Conservation (phyloP, 2,113 vertebrate genomes). For the Heterotis niloticus region DNA sequence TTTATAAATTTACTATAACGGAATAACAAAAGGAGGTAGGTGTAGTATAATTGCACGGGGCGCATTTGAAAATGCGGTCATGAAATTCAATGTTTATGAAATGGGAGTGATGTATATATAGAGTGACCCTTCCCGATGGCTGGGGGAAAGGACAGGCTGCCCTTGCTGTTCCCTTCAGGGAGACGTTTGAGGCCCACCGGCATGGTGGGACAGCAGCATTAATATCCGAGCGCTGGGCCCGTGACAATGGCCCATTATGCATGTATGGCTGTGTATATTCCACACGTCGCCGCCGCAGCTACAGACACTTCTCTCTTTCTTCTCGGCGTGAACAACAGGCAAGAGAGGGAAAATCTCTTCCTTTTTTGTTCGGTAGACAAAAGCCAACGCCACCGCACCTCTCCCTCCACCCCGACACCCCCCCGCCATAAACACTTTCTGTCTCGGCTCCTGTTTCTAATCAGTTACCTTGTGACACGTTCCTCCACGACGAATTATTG, state of each 20-base stretch:
- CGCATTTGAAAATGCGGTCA: conserved; percentile 31
- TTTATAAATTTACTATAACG: not conserved
- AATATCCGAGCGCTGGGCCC: conserved; percentile 65
- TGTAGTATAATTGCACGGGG: conserved; percentile 13
- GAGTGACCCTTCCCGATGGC: conserved; percentile 64
- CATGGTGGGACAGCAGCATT: conserved; percentile 62
- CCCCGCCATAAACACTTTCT: conserved; percentile 38
- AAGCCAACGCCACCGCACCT: not conserved
- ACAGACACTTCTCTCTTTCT: conserved; percentile 55
- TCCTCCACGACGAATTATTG: conserved; percentile 61
- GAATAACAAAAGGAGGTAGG: not conserved
- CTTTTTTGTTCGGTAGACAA: conserved; percentile 40
- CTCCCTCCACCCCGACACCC: not conserved
- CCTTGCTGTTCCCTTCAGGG: conserved; percentile 62
- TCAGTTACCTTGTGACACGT: conserved; percentile 64
- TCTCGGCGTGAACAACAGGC: conserved; percentile 59
- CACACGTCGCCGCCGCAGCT: conserved; percentile 66
- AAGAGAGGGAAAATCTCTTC: conserved; percentile 43
- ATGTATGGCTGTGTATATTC: conserved; percentile 65
- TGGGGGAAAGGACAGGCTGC: conserved; percentile 57
- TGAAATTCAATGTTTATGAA: conserved; percentile 30
- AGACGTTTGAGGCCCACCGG: conserved; percentile 63
- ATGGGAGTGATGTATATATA: conserved; percentile 60
- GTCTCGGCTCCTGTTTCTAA: conserved; percentile 51
- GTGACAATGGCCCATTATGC: conserved; percentile 68